Conservation (phyloP, 2,888 invertebrate species). For the Ptychoptera contaminata region DNA sequence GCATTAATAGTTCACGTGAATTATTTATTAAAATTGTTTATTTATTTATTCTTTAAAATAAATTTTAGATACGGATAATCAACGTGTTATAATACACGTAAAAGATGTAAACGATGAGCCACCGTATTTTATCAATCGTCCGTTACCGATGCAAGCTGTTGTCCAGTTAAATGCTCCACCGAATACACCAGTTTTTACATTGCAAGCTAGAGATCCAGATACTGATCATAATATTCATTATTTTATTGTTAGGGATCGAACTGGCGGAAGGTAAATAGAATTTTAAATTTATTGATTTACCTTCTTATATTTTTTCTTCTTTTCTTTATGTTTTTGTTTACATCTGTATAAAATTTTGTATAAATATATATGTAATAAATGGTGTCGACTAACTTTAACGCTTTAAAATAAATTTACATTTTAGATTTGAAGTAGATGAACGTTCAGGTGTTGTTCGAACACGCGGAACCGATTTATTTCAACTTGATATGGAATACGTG, state of each 20-base stretch:
- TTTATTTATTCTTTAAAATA: too few species aligned
- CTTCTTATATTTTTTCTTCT: too few species aligned
- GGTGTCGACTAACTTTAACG: too few species aligned
- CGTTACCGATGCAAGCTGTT: constrained; percentile 93
- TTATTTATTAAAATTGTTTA: too few species aligned
- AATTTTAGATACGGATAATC: constrained; percentile 57
- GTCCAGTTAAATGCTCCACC: constrained; percentile 90
- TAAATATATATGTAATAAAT: too few species aligned
- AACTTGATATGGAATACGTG: constrained; percentile 91
- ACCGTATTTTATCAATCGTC: constrained; percentile 90
- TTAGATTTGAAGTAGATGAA: constrained; percentile 69
- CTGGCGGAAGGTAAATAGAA: constrained; percentile 37
- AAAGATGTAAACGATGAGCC: constrained; percentile 95
- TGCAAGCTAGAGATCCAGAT: constrained; percentile 92
- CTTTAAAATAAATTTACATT: neutral
- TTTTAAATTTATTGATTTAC: constrained; percentile 17
- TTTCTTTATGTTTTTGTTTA: too few species aligned
- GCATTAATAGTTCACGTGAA: too few species aligned
- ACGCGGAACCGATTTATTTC: constrained; percentile 79
- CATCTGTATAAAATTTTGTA: too few species aligned
- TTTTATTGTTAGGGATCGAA: constrained; percentile 85
- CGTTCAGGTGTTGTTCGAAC: constrained; percentile 85
- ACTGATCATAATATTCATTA: constrained; percentile 93
- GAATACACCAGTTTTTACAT: constrained; percentile 91
- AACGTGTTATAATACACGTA: constrained; percentile 86